These are phyloP conservation scores for Oscheius sp. DNA, from an alignment of 2,888 invertebrate species.

Conservation along the genomic window DNA sequence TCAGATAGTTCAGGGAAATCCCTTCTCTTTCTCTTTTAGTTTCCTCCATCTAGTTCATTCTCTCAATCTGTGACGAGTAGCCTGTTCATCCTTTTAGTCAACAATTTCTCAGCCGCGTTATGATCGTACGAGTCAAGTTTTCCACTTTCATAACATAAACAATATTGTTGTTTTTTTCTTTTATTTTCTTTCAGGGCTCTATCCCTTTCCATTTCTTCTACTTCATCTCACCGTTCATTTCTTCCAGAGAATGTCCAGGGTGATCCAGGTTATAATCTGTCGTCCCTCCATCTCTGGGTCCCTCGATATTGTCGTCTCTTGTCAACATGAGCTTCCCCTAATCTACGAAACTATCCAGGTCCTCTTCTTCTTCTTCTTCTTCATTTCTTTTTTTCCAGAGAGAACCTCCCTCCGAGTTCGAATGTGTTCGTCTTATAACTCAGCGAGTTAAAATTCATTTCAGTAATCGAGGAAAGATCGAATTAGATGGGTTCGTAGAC, in stretches of 20 bases:
- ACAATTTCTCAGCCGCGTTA: not conserved
- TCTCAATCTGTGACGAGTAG: conserved; percentile 12
- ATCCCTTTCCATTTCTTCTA: not conserved
- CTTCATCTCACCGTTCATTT: not conserved
- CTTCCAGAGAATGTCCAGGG: too few relatives aligned
- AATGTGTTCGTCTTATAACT: conserved; percentile 34
- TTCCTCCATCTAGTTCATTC: conserved; percentile 6
- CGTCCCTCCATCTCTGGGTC: conserved; percentile 12
- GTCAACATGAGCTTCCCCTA: conserved; percentile 20
- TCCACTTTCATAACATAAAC: conserved; percentile 18
- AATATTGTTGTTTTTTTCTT: not conserved
- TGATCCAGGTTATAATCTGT: conserved; percentile 14
- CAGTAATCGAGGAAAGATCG: conserved; percentile 46
- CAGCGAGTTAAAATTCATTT: conserved; percentile 45
- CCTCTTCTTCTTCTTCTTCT: not conserved
- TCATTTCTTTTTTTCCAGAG: not conserved
- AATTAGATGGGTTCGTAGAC: conserved; percentile 37
- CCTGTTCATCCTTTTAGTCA: not conserved
- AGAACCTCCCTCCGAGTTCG: conserved; percentile 38
- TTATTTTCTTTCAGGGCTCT: not conserved
- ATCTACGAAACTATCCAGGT: conserved; percentile 11
- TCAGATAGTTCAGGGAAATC: conserved; percentile 21
- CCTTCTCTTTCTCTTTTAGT: not conserved
- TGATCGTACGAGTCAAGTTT: conserved; percentile 16
- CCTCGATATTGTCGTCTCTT: conserved; percentile 18